Evolutionary conservation across 2,113 vertebrate species (phyloP).

Genomic region (Machaerirhynchus nigripectus): DNA sequence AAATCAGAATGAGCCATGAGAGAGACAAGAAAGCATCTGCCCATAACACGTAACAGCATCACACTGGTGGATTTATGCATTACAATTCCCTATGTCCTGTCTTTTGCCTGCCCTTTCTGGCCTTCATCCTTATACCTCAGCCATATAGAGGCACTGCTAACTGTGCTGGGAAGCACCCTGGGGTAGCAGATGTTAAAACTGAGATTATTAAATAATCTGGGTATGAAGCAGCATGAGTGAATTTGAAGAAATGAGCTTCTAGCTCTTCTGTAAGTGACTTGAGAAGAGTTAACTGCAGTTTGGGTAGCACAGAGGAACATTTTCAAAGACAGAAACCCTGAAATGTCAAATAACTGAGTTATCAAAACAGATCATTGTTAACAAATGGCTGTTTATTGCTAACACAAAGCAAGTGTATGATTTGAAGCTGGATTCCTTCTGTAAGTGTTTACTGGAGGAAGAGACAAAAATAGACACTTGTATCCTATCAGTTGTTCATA

Average conservation of each 20-base stretch:
- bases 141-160: not conserved
- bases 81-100: not conserved
- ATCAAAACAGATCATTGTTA: slow-evolving; percentile 60
- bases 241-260: not conserved
- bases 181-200: not conserved
- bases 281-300: slow-evolving; percentile 50
- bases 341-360: slow-evolving; percentile 58
- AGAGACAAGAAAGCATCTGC: not conserved
- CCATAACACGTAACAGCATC: fast-evolving
- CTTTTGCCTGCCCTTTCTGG: not conserved
- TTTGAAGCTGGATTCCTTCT: slow-evolving; percentile 45
- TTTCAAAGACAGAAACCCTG: slow-evolving; percentile 42
- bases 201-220: not conserved
- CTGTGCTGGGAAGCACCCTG: not conserved
- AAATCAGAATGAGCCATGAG: not conserved
- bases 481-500: slow-evolving; percentile 23
- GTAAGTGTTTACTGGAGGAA: slow-evolving; percentile 48
- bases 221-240: not conserved
- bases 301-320: not conserved
- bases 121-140: not conserved
- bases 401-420: slow-evolving; percentile 40
- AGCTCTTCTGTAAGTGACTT: not conserved
- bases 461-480: slow-evolving; percentile 49
- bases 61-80: not conserved
- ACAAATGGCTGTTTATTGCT: slow-evolving; percentile 64